phyloP scores from a whole-genome alignment of 2,888 invertebrate species.

The Choreutis nemorana region DNA sequence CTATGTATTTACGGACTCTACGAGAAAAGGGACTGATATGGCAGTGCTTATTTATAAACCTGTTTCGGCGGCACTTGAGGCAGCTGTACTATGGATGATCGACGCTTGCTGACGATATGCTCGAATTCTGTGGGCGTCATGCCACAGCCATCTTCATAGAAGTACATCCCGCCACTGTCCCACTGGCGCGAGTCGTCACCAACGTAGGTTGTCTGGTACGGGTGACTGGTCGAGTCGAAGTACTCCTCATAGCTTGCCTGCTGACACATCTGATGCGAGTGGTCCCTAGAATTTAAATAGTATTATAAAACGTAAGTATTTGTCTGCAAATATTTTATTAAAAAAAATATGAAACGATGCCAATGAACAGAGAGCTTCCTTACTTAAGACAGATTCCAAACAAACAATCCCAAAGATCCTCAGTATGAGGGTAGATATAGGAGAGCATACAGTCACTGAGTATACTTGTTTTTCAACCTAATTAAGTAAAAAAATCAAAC shows the following conservation, averaged over 20 bases:
- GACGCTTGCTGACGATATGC: conserved; percentile 62
- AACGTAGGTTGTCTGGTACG: conserved; percentile 64
- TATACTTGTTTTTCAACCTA: no score
- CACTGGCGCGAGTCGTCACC: conserved; percentile 75
- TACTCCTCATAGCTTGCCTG: conserved; percentile 71
- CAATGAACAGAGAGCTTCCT: no score
- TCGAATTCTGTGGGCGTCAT: conserved; percentile 64
- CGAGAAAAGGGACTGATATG: not conserved
- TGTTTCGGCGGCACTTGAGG: conserved; percentile 60
- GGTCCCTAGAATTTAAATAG: conserved; percentile 60
- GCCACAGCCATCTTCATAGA: conserved; percentile 44
- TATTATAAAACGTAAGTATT: no score
- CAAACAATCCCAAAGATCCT: no score
- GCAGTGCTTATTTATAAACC: conserved; percentile 16
- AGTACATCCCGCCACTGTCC: conserved; percentile 73
- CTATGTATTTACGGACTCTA: not conserved
- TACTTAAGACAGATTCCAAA: no score
- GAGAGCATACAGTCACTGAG: no score
- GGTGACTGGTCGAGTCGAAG: conserved; percentile 70
- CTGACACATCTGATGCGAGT: conserved; percentile 51
- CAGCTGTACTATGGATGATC: conserved; percentile 58
- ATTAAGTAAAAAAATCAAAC: no score
- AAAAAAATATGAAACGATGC: no score
- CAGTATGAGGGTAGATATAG: no score
- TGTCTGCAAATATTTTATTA: no score